Conservation (phyloP, 2,888 invertebrate genomes). For the Melolontha melolontha region DNA sequence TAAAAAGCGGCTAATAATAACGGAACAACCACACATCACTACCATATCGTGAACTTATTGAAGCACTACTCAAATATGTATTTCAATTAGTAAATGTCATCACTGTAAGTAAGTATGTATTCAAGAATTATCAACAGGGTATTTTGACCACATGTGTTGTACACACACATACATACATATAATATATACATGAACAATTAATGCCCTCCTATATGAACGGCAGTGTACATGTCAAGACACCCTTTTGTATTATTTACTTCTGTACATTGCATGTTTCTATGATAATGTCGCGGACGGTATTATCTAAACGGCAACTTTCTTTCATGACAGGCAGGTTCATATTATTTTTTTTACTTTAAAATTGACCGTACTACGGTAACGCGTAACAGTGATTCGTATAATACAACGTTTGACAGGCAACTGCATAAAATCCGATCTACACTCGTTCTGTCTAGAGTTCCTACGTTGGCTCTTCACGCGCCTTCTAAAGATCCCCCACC, state of each 20-base stretch:
- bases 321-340: slow-evolving; percentile 11
- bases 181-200: slow-evolving; percentile 1
- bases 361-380: slow-evolving; percentile 7
- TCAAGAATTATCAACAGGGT: not conserved
- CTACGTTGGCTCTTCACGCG: slow-evolving; percentile 27
- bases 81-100: slow-evolving; percentile 18
- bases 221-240: too few relatives aligned
- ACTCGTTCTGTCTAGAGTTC: slow-evolving; percentile 22
- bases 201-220: not conserved
- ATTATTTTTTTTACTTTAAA: slow-evolving; percentile 13
- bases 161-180: slow-evolving; percentile 6
- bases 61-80: slow-evolving; percentile 4
- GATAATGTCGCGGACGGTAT: too few relatives aligned
- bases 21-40: too few relatives aligned
- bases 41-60: too few relatives aligned
- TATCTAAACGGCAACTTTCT: too few relatives aligned
- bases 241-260: too few relatives aligned
- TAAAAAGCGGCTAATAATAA: not conserved
- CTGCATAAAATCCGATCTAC: slow-evolving; percentile 30
- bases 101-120: slow-evolving; percentile 19
- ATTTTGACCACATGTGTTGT: slow-evolving; percentile 17
- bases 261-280: too few relatives aligned
- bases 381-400: slow-evolving; percentile 3
- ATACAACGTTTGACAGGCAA: slow-evolving; percentile 28
- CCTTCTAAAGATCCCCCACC: slow-evolving; percentile 24